A percentile compares a stretch with the other conserved stretches of the same genome.
Evolutionary conservation across 2,113 vertebrate species (phyloP).

Genomic region (Grantiella picta): DNA sequence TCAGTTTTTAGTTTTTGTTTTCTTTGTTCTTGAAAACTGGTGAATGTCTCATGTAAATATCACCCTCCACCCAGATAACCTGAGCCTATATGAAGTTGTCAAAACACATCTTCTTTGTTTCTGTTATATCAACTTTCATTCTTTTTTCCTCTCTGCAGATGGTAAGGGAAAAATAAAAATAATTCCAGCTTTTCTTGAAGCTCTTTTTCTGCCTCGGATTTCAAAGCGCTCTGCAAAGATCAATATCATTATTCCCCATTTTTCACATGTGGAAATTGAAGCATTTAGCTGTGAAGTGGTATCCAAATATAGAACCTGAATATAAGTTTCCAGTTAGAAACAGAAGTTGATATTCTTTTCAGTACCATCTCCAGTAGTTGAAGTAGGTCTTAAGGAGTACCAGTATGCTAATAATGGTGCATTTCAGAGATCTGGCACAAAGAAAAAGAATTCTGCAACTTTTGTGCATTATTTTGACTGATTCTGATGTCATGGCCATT

Average conservation of each 20-base stretch:
- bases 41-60: neutral
- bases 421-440: neutral
- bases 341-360: constrained; percentile 9
- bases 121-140: constrained; percentile 32
- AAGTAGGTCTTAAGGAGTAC: neutral
- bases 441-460: neutral
- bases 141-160: neutral
- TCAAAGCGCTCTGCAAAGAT: neutral
- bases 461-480: neutral
- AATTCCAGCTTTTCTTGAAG: neutral
- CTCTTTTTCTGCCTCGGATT: neutral
- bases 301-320: neutral
- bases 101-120: constrained; percentile 22
- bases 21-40: neutral
- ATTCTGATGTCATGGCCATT: neutral
- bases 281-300: neutral
- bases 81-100: neutral
- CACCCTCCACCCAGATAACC: neutral
- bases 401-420: neutral
- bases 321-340: constrained; percentile 43
- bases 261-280: neutral
- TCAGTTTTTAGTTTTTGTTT: neutral
- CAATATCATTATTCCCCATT: neutral
- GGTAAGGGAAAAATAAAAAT: constrained; percentile 1
- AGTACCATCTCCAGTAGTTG: neutral